A percentile compares a stretch with the other conserved stretches of the same genome.
phyloP scores from a whole-genome alignment of 92 coral and sea anemone genomes.

The Epizoanthus illoricatus region DNA sequence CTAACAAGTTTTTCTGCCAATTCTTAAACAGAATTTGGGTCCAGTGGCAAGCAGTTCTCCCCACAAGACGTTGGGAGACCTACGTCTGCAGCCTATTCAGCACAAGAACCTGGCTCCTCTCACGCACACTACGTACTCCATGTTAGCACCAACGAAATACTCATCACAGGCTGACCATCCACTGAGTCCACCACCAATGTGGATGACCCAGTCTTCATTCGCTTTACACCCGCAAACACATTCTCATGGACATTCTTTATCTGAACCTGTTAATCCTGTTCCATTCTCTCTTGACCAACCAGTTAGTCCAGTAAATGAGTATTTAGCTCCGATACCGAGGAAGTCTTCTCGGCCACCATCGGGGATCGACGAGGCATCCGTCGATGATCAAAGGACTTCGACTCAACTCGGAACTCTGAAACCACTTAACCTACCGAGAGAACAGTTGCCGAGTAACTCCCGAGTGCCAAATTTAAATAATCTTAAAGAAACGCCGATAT shows the following conservation, averaged over 20 bases:
- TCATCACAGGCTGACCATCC: constrained; percentile 62
- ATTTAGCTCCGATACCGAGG: constrained; percentile 71
- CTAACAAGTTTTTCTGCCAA: no score
- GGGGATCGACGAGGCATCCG: constrained; percentile 58
- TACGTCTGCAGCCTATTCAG: constrained; percentile 84
- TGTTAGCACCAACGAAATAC: constrained; percentile 62
- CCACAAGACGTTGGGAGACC: constrained; percentile 74
- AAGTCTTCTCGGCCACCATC: constrained; percentile 85
- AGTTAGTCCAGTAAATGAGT: constrained; percentile 74
- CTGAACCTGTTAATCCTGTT: constrained; percentile 64
- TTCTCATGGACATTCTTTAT: constrained; percentile 63
- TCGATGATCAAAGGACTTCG: constrained; percentile 61
- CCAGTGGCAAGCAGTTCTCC: constrained; percentile 55
- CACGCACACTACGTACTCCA: constrained; percentile 58
- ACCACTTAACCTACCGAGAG: constrained; percentile 69
- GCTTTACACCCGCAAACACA: constrained; percentile 59
- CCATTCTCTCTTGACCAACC: constrained; percentile 65
- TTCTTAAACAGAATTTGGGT: constrained; percentile 55
- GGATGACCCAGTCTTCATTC: constrained; percentile 59
- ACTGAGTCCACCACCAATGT: constrained; percentile 58
- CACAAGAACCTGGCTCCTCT: constrained; percentile 72
- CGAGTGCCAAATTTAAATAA: constrained; percentile 74
- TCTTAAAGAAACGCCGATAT: constrained; percentile 80
- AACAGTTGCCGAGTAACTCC: constrained; percentile 37
- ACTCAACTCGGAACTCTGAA: constrained; percentile 50